Evolutionary conservation across 2,113 vertebrate species (phyloP), one percentile per base, ranked within the genome.

Genomic region (Charadrius vociferus): DNA sequence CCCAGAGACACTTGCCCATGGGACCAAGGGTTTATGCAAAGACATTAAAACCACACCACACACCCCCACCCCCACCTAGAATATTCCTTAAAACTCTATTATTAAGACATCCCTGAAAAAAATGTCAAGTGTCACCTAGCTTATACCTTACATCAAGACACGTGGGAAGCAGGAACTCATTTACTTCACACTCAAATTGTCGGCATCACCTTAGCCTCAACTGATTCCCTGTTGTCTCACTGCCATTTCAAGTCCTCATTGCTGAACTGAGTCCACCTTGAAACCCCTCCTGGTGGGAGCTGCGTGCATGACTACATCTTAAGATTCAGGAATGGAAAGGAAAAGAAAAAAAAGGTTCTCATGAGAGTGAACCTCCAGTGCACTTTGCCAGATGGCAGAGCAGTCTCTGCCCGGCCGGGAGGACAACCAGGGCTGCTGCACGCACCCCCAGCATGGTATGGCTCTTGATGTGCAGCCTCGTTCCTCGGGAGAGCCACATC

Each of bases 31-130:
- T 24, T 81, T 67, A 61, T 10, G 14, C 45, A 53, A 85, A 82
- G 17, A 41, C 88, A 85, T 10, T n/a, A 61, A 88, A 93, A 58
- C 6, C 30, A 20, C 21, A 81, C 2, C 43, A 49, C 39, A 3
- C 34, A 4, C 13, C 6, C 5, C 10, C 9, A 23, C 6, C 11
- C 8, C 26, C 20, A 34, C 14, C 49, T 0, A 47, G 26, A 74
- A 70, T 34, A 37, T 41, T 72, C 30, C 87, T 63, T 36, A 19
- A 77, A 83, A 66, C 12, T 20, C 3, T 19, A 43, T 39, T n/a
- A 65, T 27, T 59, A 79, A 83, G 82, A 72, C 3, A 1, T 23
- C 17, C 37, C 34, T 37, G 29, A 37, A 55, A 53, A 63, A 86
- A 74, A 53, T 36, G 65, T 81, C n/a, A 84, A 37, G 47, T 36